Base-by-base conservation (phyloP, 2,113 vertebrate genomes). In the Chamaea fasciata region DNA sequence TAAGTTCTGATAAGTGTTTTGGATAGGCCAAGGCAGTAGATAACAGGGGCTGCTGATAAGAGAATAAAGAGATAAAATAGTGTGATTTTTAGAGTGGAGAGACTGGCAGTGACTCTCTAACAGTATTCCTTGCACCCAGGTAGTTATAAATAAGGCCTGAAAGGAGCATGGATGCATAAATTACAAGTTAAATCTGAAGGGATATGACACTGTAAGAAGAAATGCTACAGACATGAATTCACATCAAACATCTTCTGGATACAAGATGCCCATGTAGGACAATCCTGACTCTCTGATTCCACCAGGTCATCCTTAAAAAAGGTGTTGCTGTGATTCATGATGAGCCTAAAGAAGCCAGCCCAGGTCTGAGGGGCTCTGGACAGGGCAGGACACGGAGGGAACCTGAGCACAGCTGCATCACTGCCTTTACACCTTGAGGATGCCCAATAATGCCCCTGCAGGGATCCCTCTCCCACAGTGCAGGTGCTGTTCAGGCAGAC, bases 21-120 rank as follows among this genome's bases (percentile, higher is more conserved):
- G 83, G 88, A 81, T 81, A 95, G 87, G 87, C 35, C 3, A 5
- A 89, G 79, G 76, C 71, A 92, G n/a, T 8, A 92, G 88, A 86
- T 90, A 96, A 88, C 71, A 74, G n/a, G 64, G 47, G 41, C 67
- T 71, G 86, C 44, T 92, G 88, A 68, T 89, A 94, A 93, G 85
- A 86, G 76, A 90, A 74, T 75, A 37, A 59, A 83, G 59, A 85
- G 85, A 95, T 67, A 75, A 84, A 87, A 67, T 1, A 53, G n/a
- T 50, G 33, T 50, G 92, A 91, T 83, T 92, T 84, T 62, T 41
- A 55, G 64, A 68, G 60, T 22, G 67, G 53, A 74, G 53, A 89
- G 83, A 35, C 47, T 78, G 75, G 82, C 79, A 87, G 2, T 71
- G 86, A 28, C 80, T 91, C 55, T 87, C 30, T 28, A 74, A 59